Conservation (phyloP, 2,113 vertebrate genomes). For the Eptatretus burgeri region DNA sequence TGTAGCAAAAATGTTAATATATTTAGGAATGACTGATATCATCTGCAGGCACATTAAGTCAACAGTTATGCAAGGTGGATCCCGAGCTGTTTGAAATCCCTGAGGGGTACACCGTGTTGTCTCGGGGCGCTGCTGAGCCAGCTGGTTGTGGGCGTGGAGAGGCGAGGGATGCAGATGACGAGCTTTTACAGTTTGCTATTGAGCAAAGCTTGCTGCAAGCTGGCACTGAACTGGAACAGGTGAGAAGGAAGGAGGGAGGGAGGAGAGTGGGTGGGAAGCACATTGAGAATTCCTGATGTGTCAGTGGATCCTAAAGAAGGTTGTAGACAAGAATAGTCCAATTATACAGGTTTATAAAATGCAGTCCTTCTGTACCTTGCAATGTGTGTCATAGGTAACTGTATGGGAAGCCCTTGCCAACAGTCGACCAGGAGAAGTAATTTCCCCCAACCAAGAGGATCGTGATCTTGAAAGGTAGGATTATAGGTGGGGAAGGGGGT, state of each 20-base stretch:
- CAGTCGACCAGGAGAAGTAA: constrained; percentile 60
- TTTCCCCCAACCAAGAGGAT: constrained; percentile 31
- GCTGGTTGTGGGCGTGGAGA: too few species aligned
- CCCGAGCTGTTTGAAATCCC: constrained; percentile 57
- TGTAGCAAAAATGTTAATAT: too few species aligned
- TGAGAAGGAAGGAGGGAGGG: constrained; percentile 13
- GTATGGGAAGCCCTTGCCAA: constrained; percentile 95
- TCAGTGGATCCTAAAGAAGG: not conserved
- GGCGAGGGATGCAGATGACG: constrained; percentile 48
- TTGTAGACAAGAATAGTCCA: not conserved
- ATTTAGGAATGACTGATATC: too few species aligned
- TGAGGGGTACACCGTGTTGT: constrained; percentile 50
- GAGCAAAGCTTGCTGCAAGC: constrained; percentile 88
- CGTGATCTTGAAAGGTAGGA: constrained; percentile 47
- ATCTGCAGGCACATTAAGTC: too few species aligned
- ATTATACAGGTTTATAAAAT: not conserved
- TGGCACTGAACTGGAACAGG: constrained; percentile 77
- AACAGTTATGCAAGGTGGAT: constrained; percentile 34
- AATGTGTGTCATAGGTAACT: constrained; percentile 33
- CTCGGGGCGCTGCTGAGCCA: constrained; percentile 26
- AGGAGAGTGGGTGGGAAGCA: not conserved
- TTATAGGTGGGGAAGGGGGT: not conserved
- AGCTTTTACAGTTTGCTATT: constrained; percentile 71
- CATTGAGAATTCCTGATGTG: not conserved
- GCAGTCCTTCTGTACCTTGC: not conserved